Conservation (phyloP, 2,113 vertebrate species). For the Paedocypris sp. region DNA sequence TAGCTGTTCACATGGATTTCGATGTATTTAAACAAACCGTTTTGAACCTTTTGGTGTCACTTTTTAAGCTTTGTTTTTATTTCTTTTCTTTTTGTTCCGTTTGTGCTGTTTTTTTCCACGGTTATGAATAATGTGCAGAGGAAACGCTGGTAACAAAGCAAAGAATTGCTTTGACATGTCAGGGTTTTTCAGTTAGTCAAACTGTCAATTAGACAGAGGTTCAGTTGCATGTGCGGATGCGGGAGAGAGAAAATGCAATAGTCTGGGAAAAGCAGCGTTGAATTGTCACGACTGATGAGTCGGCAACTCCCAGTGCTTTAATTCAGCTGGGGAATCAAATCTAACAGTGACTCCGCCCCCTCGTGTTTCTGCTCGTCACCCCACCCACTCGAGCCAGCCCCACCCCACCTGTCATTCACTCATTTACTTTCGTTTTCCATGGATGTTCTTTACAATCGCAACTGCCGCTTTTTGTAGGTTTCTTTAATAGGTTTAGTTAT, state of each 20-base stretch:
- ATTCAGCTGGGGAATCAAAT: conserved; percentile 26
- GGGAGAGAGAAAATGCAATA: neutral
- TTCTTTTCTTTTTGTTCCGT: conserved; percentile 6
- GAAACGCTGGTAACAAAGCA: neutral
- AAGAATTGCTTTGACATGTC: conserved; percentile 10
- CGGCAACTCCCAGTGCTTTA: conserved; percentile 21
- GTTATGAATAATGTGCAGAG: conserved; percentile 16
- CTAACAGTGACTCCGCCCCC: conserved; percentile 20
- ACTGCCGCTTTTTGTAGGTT: neutral
- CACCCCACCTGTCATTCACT: conserved; percentile 7
- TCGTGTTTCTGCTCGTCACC: conserved; percentile 7
- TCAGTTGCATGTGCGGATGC: conserved; percentile 11
- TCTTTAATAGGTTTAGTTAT: too few relatives aligned
- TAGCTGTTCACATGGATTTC: conserved; percentile 3
- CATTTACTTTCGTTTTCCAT: neutral
- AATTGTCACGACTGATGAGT: conserved; percentile 38
- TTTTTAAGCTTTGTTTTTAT: neutral
- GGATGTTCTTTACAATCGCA: conserved; percentile 9
- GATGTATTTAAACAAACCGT: conserved; percentile 4
- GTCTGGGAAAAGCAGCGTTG: conserved; percentile 3
- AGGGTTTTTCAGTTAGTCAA: conserved; percentile 23
- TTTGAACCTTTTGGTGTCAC: neutral
- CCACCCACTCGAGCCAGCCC: neutral
- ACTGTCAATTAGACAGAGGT: conserved; percentile 30
- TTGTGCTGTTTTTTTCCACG: conserved; percentile 6